These are phyloP conservation scores for Mus caroli DNA, from an alignment of 2,797 vertebrate species.

Conservation along the genomic window DNA sequence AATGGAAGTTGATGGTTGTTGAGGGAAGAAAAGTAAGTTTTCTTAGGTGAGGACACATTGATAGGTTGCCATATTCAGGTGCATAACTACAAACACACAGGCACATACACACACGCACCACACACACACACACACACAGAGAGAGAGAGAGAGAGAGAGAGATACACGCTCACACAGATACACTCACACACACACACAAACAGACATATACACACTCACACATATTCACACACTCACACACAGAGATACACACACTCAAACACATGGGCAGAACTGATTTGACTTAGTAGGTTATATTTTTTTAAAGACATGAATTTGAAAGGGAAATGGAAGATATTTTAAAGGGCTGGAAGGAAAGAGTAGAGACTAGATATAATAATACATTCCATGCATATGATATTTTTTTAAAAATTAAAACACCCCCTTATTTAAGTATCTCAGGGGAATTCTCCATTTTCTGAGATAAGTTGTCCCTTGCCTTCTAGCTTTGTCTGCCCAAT, in stretches of 20 bases:
- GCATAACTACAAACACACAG: neutral
- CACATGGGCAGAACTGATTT: neutral
- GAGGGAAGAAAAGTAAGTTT: neutral
- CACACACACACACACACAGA: neutral
- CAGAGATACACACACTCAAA: neutral
- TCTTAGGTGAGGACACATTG: neutral
- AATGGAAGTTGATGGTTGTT: neutral
- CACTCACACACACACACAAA: too few species aligned
- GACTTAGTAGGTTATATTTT: neutral
- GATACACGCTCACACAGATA: too few species aligned
- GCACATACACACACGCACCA: neutral
- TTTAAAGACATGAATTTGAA: neutral
- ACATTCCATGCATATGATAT: neutral
- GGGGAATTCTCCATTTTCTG: neutral
- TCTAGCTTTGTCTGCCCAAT: neutral
- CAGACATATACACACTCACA: too few species aligned
- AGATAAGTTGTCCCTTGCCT: neutral
- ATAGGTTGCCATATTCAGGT: neutral
- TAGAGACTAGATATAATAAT: neutral
- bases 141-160: too few species aligned
- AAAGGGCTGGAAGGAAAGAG: neutral
- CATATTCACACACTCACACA: too few species aligned
- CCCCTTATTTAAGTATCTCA: neutral
- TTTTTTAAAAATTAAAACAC: neutral
- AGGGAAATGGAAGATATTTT: neutral